A percentile compares a stretch with the other conserved stretches of the same genome.
Conservation (phyloP, 2,797 vertebrate genomes). For the Parotocinclus haroldoi region DNA sequence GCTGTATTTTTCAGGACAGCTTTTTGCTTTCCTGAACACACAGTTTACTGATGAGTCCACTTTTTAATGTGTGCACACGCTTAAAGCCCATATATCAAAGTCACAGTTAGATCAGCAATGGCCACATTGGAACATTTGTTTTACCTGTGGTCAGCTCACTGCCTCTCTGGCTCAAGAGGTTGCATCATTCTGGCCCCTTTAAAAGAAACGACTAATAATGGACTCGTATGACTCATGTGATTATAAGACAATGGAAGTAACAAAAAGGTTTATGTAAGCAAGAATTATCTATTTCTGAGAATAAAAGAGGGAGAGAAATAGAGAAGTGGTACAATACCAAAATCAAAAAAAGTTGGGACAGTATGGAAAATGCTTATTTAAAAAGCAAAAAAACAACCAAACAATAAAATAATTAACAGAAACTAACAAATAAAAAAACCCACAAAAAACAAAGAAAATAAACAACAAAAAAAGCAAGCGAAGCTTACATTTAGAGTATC, state of each 20-base stretch:
- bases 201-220: slow-evolving; percentile 46
- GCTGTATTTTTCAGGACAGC: slow-evolving; percentile 1
- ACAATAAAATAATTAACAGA: no score
- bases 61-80: slow-evolving; percentile 29
- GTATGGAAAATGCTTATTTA: no score
- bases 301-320: slow-evolving; percentile 13
- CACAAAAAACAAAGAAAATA: no score
- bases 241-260: slow-evolving; percentile 39
- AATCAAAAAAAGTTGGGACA: no score
- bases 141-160: slow-evolving; percentile 38
- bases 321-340: no score
- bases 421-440: no score
- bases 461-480: no score
- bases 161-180: slow-evolving; percentile 31
- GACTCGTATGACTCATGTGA: slow-evolving; percentile 33
- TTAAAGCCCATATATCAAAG: slow-evolving; percentile 29
- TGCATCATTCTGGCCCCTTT: slow-evolving; percentile 44
- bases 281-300: slow-evolving; percentile 19
- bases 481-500: no score
- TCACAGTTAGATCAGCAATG: slow-evolving; percentile 44
- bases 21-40: slow-evolving; percentile 22
- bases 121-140: slow-evolving; percentile 39
- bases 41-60: slow-evolving; percentile 28
- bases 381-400: no score
- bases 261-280: slow-evolving; percentile 36